Evolutionary conservation across 23 tunicate genomes (phyloP).

Genomic region (Diplosoma virens): DNA sequence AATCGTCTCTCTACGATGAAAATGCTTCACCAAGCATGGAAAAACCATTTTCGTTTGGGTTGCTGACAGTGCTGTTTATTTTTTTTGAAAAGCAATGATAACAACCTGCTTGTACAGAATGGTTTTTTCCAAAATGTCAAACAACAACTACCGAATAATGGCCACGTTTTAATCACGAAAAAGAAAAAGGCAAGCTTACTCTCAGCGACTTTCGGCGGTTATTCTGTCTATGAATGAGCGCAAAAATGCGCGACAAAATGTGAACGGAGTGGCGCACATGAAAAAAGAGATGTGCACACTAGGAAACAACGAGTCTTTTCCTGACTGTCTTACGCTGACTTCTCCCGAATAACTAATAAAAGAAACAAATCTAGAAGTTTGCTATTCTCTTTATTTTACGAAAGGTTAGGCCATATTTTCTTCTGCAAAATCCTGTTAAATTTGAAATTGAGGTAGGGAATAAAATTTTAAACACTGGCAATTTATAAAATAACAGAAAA

Average conservation of each 20-base stretch:
- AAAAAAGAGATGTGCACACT: background rate
- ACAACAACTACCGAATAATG: background rate
- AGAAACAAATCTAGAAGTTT: background rate
- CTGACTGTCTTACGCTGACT: constrained; percentile 6
- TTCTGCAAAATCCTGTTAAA: no score
- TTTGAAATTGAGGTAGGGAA: no score
- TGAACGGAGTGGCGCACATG: background rate
- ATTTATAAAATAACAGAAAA: background rate
- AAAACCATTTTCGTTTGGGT: no score
- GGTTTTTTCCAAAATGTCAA: no score
- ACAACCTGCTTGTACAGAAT: no score
- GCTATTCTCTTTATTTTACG: constrained; percentile 1
- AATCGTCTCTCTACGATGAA: no score
- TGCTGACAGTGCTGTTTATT: no score
- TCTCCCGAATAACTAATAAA: background rate
- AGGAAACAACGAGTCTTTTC: constrained; percentile 23
- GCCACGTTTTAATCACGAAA: background rate
- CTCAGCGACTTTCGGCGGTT: background rate
- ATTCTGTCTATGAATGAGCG: background rate
- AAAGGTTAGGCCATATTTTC: constrained; percentile 18
- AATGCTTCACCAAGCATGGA: no score
- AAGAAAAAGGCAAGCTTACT: background rate
- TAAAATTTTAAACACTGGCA: background rate
- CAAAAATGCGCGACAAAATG: background rate
- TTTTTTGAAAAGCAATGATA: no score